Evolutionary conservation across 2,888 invertebrate genomes (phyloP), one percentile per base, ranked within the genome.

Genomic region (Ectropis crepuscularia): DNA sequence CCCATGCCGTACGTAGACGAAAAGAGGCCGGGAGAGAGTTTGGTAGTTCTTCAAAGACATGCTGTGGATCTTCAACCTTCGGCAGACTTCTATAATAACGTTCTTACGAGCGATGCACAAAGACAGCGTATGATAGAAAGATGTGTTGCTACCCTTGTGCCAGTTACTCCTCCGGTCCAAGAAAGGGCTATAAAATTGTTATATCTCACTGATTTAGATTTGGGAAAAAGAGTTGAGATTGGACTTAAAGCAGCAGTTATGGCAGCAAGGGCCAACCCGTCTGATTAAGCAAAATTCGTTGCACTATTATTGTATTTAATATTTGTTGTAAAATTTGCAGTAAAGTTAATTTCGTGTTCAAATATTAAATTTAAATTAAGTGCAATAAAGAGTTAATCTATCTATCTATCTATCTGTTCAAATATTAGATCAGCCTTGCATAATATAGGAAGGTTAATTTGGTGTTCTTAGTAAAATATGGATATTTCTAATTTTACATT

Each of bases 11-110:
- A 94, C 73, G 93, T 94, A 1, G 91, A 94, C 7, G 77, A 80
- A 16, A 77, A 65, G 50, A 69, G 68, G 6, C 85, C 86, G 0
- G 77, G 76, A 6, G 73, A 71, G 47, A 65, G 55, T 16, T 63
- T 71, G 10, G 2, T 48, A 9, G 41, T 71, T 7, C 45, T 67
- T n/a, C 49, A 71, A 12, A 41, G 42, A 1, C 63, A 67, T 45
- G 59, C 65, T 7, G 67, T 53, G 53, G 70, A 71, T 62, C 63
- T 75, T 36, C 61, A 58, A 28, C 98, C 98, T 87, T 94, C 95
- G 0, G 93, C 94, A 36, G 84, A 90, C n/a, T 97, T 98, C 90
- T 98, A 93, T 90, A 73, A 94, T 95, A 75, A 96, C 96, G 8
- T 90, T 97, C 58, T 72, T 45, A 41, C 38, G 5, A 63, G 59